phyloP scores from a whole-genome alignment of 2,797 vertebrate species.

The Gymnocypris eckloni region DNA sequence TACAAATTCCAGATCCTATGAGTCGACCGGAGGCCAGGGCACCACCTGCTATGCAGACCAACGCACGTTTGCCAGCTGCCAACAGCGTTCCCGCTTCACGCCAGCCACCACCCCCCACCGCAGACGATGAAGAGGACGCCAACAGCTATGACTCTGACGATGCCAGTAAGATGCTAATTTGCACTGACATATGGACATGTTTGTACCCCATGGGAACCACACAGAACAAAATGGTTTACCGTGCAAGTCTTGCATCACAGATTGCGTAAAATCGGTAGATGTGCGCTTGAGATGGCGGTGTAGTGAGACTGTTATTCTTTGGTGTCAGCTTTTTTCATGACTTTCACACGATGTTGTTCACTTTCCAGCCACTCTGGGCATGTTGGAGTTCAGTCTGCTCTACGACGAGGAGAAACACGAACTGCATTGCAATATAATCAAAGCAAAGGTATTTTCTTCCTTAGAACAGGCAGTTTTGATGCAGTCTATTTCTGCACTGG shows the following conservation, averaged over 20 bases:
- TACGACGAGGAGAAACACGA: conserved; percentile 86
- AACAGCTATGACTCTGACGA: conserved; percentile 93
- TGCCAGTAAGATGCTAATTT: conserved; percentile 78
- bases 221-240: conserved; percentile 45
- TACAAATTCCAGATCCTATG: conserved; percentile 12
- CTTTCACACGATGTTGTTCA: conserved; percentile 23
- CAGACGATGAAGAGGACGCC: conserved; percentile 83
- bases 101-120: conserved; percentile 42
- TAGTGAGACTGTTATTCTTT: conserved; percentile 3
- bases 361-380: conserved; percentile 87
- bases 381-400: conserved; percentile 91
- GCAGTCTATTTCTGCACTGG: conserved; percentile 35
- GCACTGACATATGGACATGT: conserved; percentile 43
- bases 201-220: conserved; percentile 44
- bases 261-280: conserved; percentile 13
- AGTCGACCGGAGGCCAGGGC: conserved; percentile 48
- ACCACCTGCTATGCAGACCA: conserved; percentile 40
- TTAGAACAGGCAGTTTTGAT: conserved; percentile 18
- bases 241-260: conserved; percentile 18
- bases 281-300: neutral
- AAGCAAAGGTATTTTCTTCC: conserved; percentile 84
- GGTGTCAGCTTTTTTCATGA: conserved; percentile 31
- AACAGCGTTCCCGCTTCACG: conserved; percentile 58
- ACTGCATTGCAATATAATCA: conserved; percentile 88
- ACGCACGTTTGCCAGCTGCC: conserved; percentile 44